A percentile compares a stretch with the other conserved stretches of the same genome.
These are phyloP conservation scores for Adelognathus sp. DNA, from an alignment of 2,888 invertebrate genomes.

Conservation along the genomic window DNA sequence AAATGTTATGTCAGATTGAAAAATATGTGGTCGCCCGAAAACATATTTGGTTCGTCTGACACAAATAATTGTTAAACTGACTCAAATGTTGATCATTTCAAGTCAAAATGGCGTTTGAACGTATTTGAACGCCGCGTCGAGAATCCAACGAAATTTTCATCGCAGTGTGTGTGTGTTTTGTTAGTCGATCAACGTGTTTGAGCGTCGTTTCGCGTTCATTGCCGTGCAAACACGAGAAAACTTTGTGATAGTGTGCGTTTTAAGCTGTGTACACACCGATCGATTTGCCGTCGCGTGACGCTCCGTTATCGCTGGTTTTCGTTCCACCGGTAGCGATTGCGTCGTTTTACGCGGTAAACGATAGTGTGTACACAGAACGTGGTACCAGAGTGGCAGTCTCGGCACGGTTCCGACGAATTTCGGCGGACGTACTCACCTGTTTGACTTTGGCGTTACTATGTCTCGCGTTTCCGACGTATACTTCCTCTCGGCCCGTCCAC, in stretches of 20 bases:
- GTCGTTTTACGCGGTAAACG: neutral
- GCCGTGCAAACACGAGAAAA: constrained; percentile 14
- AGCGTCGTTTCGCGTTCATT: neutral
- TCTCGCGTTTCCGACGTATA: constrained; percentile 85
- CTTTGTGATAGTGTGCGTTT: neutral
- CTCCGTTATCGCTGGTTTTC: neutral
- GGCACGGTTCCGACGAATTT: neutral
- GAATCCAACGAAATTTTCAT: too few relatives aligned
- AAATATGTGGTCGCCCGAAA: too few relatives aligned
- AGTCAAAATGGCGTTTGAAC: too few relatives aligned
- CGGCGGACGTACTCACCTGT: constrained; percentile 71
- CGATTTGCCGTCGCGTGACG: constrained; percentile 20
- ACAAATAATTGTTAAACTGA: too few relatives aligned
- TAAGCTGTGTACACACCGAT: constrained; percentile 11
- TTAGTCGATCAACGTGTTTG: constrained; percentile 8
- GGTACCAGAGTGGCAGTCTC: neutral
- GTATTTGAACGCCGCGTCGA: too few relatives aligned
- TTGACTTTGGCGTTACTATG: constrained; percentile 79
- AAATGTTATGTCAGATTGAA: too few relatives aligned
- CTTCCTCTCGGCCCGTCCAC: constrained; percentile 85
- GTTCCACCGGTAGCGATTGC: neutral
- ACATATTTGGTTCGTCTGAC: too few relatives aligned
- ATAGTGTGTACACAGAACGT: constrained; percentile 12
- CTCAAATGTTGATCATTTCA: too few relatives aligned
- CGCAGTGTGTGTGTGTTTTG: neutral